These are phyloP conservation scores for Megalops atlanticus DNA, from an alignment of 2,113 vertebrate species.

Conservation along the genomic window DNA sequence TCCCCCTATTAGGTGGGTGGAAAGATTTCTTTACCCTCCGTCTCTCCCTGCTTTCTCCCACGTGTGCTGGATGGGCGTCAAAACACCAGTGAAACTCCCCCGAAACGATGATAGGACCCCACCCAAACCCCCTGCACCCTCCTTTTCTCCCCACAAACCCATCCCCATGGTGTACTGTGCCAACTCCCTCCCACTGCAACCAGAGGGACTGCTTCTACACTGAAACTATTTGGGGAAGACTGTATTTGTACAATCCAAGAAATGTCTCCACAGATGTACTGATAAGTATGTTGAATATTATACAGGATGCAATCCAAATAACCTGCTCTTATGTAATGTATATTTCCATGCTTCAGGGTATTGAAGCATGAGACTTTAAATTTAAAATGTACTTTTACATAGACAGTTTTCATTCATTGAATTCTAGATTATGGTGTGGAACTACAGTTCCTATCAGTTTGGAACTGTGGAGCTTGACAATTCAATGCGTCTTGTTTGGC, in stretches of 20 bases:
- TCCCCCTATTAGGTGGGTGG: conserved; percentile 68
- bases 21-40: conserved; percentile 66
- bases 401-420: not conserved
- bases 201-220: conserved; percentile 50
- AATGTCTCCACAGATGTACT: conserved; percentile 16
- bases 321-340: not conserved
- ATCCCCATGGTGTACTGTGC: conserved; percentile 21
- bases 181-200: conserved; percentile 39
- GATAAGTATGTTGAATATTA: not conserved
- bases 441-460: no score
- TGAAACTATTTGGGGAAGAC: conserved; percentile 49
- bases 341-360: not conserved
- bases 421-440: no score
- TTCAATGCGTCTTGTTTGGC: no score
- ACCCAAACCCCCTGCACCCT: conserved; percentile 47
- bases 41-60: conserved; percentile 49
- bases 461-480: no score
- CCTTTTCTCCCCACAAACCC: conserved; percentile 37
- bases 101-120: conserved; percentile 60
- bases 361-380: not conserved
- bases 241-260: conserved; percentile 36
- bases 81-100: conserved; percentile 67
- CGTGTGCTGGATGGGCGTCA: conserved; percentile 62
- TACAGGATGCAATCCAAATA: not conserved
- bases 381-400: not conserved